phyloP scores from a whole-genome alignment of 2,113 vertebrate species.

The Ceyx cyanopectus region DNA sequence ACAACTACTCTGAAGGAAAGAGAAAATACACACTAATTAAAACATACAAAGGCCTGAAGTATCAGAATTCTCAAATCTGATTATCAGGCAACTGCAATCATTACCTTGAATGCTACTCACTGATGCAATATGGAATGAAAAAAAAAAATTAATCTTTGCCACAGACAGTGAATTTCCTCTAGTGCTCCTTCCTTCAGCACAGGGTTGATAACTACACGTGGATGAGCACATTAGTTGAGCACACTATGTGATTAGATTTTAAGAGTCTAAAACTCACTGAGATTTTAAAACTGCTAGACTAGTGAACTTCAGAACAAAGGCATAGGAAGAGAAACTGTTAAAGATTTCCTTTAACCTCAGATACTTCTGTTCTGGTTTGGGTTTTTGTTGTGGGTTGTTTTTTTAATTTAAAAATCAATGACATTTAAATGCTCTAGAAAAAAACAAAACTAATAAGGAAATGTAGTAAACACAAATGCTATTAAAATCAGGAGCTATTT shows the following conservation, averaged over 20 bases:
- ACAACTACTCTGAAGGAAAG: neutral
- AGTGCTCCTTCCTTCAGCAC: neutral
- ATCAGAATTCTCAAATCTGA: neutral
- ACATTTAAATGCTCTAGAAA: neutral
- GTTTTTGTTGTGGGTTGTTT: too few species aligned
- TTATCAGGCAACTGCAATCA: neutral
- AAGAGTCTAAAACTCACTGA: too few species aligned
- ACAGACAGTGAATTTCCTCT: neutral
- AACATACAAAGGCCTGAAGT: neutral
- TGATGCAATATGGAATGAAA: neutral
- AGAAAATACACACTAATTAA: neutral
- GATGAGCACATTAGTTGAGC: neutral
- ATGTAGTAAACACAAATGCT: neutral
- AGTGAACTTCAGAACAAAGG: neutral
- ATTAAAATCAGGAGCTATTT: neutral
- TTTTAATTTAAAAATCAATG: neutral
- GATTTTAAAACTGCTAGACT: neutral
- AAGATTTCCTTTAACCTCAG: neutral
- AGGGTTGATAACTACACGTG: accelerated
- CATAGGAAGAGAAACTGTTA: neutral
- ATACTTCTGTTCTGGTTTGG: neutral
- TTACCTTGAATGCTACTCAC: neutral
- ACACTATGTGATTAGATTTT: neutral
- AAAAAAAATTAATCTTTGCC: neutral
- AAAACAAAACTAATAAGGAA: neutral